Base-by-base conservation (phyloP, 1,140 invertebrate species). In the Macrobrachium nipponense region DNA sequence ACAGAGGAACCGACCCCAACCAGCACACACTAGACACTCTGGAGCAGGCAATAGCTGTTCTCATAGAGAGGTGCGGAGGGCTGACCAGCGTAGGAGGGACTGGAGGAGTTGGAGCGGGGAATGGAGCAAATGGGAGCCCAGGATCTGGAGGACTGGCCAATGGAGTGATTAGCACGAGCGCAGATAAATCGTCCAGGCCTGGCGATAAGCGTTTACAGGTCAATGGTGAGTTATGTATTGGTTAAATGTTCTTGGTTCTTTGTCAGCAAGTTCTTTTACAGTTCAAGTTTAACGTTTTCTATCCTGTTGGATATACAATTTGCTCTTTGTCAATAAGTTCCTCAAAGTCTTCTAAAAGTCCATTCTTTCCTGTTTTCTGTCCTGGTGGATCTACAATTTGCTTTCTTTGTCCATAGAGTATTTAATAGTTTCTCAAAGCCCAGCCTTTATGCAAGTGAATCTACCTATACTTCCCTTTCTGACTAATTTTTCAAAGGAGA, bases 11-110 rank as follows among this genome's bases (percentile, higher is more conserved):
- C 14, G 91, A 92, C 82, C 91, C 91, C 44, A 90, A 91, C 70
- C 92, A 92, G 60, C 91, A 91, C 80, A 91, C 91, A 0, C 76
- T 93, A 59, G 92, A 93, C 89, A 91, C 91, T 0, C 89, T 93
- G 43, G 92, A 93, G 87, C 91, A 92, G 75, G 92, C 91, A 80
- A 91, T 93, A n/a, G 91, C 91, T 44, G 86, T 91, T 17, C 86
- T 93, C 1, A 89, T 93, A 44, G 91, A 92, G 87, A 90, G 91
- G 77, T 73, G 72, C 15, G 73, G 85, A 27, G 43, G 23, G 4
- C 58, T 75, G 20, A 44, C 8, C 20, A 60, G 60, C 58, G 62
- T n/a, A 14, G 62, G 66, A 18, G 73, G 60, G 11, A 64, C 23
- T 12, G 36, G 68, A 15, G 81, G 64, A 23, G 70, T 51, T 5